phyloP scores from a whole-genome alignment of 2,888 invertebrate genomes.

The Cryptus armator region DNA sequence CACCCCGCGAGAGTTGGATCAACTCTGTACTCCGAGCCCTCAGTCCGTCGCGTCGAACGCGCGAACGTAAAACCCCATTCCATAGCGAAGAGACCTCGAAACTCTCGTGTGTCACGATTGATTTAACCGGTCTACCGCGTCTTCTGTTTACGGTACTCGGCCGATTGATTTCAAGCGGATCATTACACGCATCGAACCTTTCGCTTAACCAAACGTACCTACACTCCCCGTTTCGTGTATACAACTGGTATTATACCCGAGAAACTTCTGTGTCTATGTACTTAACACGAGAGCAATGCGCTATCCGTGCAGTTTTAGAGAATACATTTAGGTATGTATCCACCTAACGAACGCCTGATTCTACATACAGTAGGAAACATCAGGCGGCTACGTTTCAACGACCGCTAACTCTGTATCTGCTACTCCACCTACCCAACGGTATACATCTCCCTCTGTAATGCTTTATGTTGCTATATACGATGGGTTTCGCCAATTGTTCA shows the following conservation, averaged over 20 bases:
- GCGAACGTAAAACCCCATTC: slow-evolving; percentile 11
- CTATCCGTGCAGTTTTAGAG: slow-evolving; percentile 13
- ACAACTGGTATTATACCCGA: not conserved
- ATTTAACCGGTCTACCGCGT: slow-evolving; percentile 68
- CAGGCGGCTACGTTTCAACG: slow-evolving; percentile 48
- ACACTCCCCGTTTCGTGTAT: not conserved
- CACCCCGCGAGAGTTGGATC: slow-evolving; percentile 18
- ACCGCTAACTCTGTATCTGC: slow-evolving; percentile 34
- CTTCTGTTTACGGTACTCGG: slow-evolving; percentile 67
- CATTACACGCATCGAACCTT: slow-evolving; percentile 66
- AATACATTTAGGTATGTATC: slow-evolving; percentile 56
- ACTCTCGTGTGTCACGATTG: slow-evolving; percentile 51
- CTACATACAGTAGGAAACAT: slow-evolving; percentile 50
- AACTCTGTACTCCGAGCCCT: not conserved
- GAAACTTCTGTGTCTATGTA: slow-evolving; percentile 20
- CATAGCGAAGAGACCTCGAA: not conserved
- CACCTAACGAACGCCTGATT: slow-evolving; percentile 57
- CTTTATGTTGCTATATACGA: slow-evolving; percentile 60
- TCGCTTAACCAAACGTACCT: slow-evolving; percentile 11
- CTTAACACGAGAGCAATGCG: not conserved
- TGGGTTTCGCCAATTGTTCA: slow-evolving; percentile 49
- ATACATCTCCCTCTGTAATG: slow-evolving; percentile 26
- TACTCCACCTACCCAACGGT: not conserved
- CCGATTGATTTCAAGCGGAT: slow-evolving; percentile 68
- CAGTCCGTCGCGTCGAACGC: not conserved